These are phyloP conservation scores for Sipha maydis DNA, from an alignment of 2,888 invertebrate genomes.

Conservation along the genomic window DNA sequence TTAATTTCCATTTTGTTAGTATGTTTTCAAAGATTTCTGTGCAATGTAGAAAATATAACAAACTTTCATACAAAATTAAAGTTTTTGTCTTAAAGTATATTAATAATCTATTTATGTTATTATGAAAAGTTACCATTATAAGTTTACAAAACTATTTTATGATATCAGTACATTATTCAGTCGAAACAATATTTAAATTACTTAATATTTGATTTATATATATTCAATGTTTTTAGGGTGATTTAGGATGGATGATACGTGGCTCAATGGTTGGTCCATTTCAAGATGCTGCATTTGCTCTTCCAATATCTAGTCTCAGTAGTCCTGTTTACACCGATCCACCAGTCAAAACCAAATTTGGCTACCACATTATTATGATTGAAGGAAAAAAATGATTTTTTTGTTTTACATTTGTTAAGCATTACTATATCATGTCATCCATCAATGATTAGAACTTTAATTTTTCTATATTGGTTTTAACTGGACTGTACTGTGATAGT, in stretches of 20 bases:
- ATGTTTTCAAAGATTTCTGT: no score
- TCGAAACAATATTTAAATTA: no score
- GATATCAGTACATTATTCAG: no score
- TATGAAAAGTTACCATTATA: no score
- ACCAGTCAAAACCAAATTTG: constrained; percentile 98
- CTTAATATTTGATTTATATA: not conserved
- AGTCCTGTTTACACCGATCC: constrained; percentile 96
- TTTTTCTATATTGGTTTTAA: constrained; percentile 81
- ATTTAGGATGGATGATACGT: constrained; percentile 98
- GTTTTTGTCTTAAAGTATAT: constrained; percentile 67
- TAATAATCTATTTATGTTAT: no score
- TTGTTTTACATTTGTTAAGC: constrained; percentile 72
- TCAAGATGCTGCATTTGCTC: constrained; percentile 98
- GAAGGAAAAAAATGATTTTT: constrained; percentile 90
- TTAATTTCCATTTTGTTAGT: no score
- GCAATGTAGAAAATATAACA: no score
- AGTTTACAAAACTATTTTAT: no score
- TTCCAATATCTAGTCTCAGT: constrained; percentile 85
- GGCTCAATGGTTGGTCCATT: constrained; percentile 98
- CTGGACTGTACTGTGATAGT: no score
- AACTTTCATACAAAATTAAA: constrained; percentile 70
- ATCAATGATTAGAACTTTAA: no score
- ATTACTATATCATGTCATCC: no score
- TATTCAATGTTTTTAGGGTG: constrained; percentile 74
- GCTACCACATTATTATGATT: constrained; percentile 99